A percentile compares a stretch with the other conserved stretches of the same genome.
Conservation (phyloP, 53 echinoderm and acorn worm species). For the Holothuria scabra region DNA sequence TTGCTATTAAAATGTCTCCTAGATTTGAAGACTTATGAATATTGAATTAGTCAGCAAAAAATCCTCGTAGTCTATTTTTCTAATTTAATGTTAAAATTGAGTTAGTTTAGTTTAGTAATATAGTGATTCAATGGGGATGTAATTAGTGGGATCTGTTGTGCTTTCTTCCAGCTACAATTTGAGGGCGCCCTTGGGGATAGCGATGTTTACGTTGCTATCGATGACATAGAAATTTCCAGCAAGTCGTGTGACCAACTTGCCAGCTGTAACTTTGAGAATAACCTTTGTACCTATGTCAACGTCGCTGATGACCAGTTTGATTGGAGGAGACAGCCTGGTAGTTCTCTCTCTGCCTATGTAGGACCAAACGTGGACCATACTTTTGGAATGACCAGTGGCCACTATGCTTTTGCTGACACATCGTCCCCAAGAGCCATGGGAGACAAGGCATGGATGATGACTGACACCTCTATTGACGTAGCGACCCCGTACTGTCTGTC, state of each 20-base stretch:
- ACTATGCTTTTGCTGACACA: constrained; percentile 71
- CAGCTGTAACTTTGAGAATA: constrained; percentile 10
- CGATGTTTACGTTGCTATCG: constrained; percentile 54
- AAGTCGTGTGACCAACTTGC: background rate
- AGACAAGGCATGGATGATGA: constrained; percentile 62
- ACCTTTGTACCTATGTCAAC: constrained; percentile 1
- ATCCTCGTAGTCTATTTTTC: too few species aligned
- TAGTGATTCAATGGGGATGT: too few species aligned
- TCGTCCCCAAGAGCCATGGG: constrained; percentile 46
- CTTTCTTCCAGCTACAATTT: background rate
- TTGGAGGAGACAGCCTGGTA: background rate
- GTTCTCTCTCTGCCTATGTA: background rate
- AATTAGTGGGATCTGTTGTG: too few species aligned
- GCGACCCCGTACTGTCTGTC: constrained; percentile 55
- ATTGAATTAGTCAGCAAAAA: too few species aligned
- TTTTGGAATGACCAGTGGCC: constrained; percentile 57
- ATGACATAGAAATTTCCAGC: constrained; percentile 16
- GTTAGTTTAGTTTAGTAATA: too few species aligned
- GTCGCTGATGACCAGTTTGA: background rate
- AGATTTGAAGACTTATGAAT: too few species aligned
- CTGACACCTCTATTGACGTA: constrained; percentile 1
- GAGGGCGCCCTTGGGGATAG: background rate
- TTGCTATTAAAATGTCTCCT: background rate
- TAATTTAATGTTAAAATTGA: too few species aligned
- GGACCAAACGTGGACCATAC: constrained; percentile 68